These are phyloP conservation scores for Ectropis grisescens DNA, from an alignment of 1,140 invertebrate genomes.

Conservation along the genomic window DNA sequence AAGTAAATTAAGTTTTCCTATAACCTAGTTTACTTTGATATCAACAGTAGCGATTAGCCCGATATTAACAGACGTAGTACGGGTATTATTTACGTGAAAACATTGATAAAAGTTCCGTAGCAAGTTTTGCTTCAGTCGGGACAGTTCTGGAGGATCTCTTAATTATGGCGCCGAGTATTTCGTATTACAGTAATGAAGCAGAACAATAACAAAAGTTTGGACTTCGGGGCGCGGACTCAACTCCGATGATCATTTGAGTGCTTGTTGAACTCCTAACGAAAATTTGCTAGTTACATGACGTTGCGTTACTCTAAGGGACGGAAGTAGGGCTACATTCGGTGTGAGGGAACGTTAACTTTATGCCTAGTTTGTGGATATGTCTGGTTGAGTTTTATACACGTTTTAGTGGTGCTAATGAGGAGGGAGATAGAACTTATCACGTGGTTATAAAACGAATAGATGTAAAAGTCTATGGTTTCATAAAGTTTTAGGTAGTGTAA, in stretches of 20 bases:
- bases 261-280: constrained; percentile 58
- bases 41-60: constrained; percentile 40
- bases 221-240: constrained; percentile 45
- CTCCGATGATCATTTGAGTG: constrained; percentile 58
- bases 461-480: too few species aligned
- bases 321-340: too few species aligned
- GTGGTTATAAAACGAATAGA: too few species aligned
- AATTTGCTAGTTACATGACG: constrained; percentile 64
- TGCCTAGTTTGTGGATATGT: too few species aligned
- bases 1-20: constrained; percentile 21
- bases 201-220: constrained; percentile 67
- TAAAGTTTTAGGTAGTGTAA: too few species aligned
- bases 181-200: constrained; percentile 66
- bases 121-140: constrained; percentile 52
- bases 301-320: too few species aligned
- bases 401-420: too few species aligned
- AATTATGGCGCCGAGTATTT: constrained; percentile 62
- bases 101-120: constrained; percentile 47
- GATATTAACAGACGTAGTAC: constrained; percentile 18
- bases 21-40: constrained; percentile 26
- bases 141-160: constrained; percentile 56
- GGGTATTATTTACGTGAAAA: constrained; percentile 39
- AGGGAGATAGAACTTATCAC: too few species aligned
- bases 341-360: too few species aligned
- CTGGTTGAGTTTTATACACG: too few species aligned